Percentiles rank a stretch among this genome's conserved stretches.
These are phyloP conservation scores for Rostratula benghalensis DNA, from an alignment of 2,113 vertebrate species.

Conservation along the genomic window DNA sequence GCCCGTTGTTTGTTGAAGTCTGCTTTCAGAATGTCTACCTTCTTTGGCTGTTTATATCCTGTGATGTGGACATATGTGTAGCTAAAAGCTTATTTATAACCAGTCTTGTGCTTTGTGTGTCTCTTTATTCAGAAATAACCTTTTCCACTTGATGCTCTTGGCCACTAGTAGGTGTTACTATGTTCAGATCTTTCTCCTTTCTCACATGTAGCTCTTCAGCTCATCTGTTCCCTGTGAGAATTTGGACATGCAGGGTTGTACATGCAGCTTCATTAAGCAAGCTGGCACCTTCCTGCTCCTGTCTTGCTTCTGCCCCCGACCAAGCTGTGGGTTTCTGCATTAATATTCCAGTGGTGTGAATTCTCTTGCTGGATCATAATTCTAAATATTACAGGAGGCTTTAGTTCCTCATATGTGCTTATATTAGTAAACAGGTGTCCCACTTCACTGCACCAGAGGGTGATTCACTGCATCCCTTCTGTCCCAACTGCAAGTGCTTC, in stretches of 20 bases:
- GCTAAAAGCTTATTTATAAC: background rate
- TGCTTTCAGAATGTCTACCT: background rate
- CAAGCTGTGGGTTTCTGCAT: background rate
- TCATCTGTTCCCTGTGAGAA: background rate
- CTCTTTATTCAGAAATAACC: background rate
- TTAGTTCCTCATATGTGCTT: background rate
- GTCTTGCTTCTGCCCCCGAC: background rate
- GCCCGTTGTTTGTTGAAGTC: background rate
- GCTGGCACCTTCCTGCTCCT: background rate
- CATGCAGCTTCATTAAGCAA: background rate
- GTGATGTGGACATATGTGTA: background rate
- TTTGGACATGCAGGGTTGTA: background rate
- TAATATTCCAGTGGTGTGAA: background rate
- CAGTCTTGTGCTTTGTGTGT: background rate
- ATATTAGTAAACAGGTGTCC: background rate
- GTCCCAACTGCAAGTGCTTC: background rate
- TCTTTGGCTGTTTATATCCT: background rate
- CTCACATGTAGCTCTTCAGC: background rate
- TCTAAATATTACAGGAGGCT: background rate
- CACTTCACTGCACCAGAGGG: too few species aligned
- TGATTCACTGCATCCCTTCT: background rate
- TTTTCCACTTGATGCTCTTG: background rate
- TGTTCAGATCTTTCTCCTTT: background rate
- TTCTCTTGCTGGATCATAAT: background rate
- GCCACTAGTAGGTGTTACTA: background rate